These are phyloP conservation scores for Erinaceus europaeus DNA, from an alignment of 2,113 vertebrate species.

Conservation along the genomic window DNA sequence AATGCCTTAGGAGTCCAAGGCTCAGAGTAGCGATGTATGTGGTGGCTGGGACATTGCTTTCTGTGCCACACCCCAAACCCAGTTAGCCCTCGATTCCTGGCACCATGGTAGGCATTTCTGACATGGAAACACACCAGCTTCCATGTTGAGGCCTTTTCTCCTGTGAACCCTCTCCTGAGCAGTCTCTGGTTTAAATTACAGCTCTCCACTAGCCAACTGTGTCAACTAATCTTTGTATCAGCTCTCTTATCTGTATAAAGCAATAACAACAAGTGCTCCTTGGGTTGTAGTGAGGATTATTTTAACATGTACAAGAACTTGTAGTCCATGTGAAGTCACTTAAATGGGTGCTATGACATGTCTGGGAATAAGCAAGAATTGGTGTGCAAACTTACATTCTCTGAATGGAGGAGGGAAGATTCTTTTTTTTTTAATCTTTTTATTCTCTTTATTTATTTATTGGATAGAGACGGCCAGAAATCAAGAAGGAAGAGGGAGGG, in stretches of 20 bases:
- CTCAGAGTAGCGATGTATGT: not conserved
- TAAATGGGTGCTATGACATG: not conserved
- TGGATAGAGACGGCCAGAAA: too few relatives aligned
- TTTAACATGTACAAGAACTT: too few relatives aligned
- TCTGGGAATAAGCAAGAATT: not conserved
- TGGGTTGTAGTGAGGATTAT: not conserved
- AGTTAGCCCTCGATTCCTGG: not conserved
- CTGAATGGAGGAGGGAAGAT: not conserved
- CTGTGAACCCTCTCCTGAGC: not conserved
- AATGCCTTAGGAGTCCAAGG: not conserved
- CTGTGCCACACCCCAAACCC: not conserved
- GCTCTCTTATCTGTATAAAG: not conserved
- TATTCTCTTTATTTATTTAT: not conserved
- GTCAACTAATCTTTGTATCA: not conserved
- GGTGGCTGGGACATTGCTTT: not conserved
- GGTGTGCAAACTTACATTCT: not conserved
- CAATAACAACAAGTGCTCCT: not conserved
- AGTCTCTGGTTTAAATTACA: not conserved
- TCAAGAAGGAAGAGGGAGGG: too few relatives aligned
- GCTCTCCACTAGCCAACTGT: not conserved
- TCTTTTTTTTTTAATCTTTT: not conserved
- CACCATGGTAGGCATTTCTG: not conserved
- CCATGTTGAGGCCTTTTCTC: not conserved
- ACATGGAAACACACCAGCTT: not conserved
- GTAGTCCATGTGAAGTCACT: not conserved